Conservation (phyloP, 2,113 vertebrate genomes). For the Edolisoma coerulescens region DNA sequence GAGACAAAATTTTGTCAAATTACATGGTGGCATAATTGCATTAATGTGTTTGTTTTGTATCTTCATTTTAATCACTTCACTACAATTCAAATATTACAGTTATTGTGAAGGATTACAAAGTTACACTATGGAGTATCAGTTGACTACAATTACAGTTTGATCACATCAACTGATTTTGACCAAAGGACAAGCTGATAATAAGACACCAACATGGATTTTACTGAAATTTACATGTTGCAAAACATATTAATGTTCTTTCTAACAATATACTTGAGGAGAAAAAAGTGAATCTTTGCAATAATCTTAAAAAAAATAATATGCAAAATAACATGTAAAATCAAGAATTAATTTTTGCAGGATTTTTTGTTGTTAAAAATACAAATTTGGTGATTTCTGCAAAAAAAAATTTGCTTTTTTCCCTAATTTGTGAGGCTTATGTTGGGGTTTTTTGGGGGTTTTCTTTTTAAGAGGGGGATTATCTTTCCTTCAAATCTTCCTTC, state of each 20-base stretch:
- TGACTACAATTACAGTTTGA: background rate
- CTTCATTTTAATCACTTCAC: background rate
- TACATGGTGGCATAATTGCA: background rate
- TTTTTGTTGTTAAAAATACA: background rate
- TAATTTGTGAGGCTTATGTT: accelerated
- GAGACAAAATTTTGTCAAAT: background rate
- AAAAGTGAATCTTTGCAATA: background rate
- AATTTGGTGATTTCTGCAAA: background rate
- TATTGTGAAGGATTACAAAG: background rate
- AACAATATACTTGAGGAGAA: background rate
- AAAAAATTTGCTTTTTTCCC: accelerated
- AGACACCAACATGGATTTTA: background rate
- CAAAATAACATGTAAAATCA: background rate
- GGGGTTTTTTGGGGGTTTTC: accelerated
- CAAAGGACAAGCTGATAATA: background rate
- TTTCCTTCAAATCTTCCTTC: background rate
- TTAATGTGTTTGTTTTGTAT: background rate
- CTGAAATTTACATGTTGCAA: background rate
- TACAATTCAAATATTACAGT: background rate
- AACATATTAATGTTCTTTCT: background rate
- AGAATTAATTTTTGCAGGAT: background rate
- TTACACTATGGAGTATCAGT: background rate
- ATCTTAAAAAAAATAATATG: background rate
- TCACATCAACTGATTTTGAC: background rate
- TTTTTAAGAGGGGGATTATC: background rate